Evolutionary conservation across 2,797 vertebrate species (phyloP), one percentile per base, ranked within the genome.

Genomic region (Lagocephalus sceleratus): DNA sequence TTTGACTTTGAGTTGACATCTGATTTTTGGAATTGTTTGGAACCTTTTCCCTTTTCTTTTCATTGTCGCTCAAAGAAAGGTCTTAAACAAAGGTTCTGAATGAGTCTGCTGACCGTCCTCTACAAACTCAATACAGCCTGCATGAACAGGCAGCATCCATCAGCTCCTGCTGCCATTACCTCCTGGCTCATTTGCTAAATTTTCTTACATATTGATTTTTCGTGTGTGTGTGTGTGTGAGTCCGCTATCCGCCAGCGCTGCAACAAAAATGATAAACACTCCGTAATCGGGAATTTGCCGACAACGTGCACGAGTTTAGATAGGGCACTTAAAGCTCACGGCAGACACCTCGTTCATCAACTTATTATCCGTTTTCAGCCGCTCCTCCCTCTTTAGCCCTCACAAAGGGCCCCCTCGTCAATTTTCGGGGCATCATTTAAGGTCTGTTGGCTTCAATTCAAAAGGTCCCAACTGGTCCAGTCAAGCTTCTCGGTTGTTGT

Each of bases 301-400:
- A 61, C 79, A 68, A 59, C 73, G 66, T 68, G 73, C 67, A 68
- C 76, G 80, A 83, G 85, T 83, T 82, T 77, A 81, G 81, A 86
- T 85, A 83, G 85, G 76, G 80, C 68, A 54, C 80, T 84, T 83
- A 86, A 78, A 75, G 73, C 76, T 82, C 43, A 50, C 20, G 4
- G 56, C 69, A n/a, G 64, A 61, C 17, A 53, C 59, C 1, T 74
- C 76, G 63, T 79, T 78, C 70, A 78, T 85, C 75, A 82, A 60
- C 47, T 75, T 78, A 76, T 80, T 78, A 77, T 72, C 77, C 63
- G 41, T 57, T 68, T 75, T 79, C 79, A 76, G 47, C 74, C 59
- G 52, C 50, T 54, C 51, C 63, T 10, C 48, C n/a, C 59, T 72
- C 54, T 78, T 76, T 50, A 68, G 72, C 73, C 67, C 35, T 65